Conservation (phyloP, 1,140 invertebrate species). For the Acromyrmex heyeri region DNA sequence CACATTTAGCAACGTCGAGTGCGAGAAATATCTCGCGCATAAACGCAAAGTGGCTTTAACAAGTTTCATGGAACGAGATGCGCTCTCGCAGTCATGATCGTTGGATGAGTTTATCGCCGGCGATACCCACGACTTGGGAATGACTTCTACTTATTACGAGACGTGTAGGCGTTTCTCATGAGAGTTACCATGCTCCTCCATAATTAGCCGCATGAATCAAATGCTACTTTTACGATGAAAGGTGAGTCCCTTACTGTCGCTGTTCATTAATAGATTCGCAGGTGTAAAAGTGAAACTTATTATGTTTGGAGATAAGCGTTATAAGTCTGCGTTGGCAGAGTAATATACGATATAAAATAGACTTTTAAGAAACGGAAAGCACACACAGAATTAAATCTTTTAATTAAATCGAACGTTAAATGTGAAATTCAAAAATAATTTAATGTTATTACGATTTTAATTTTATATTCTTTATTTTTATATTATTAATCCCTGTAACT, state of each 20-base stretch:
- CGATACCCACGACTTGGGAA: constrained; percentile 8
- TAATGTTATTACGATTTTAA: not conserved
- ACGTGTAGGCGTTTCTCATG: constrained; percentile 35
- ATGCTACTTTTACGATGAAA: constrained; percentile 13
- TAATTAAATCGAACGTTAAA: not conserved
- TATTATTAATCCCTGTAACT: too few species aligned
- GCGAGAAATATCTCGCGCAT: constrained; percentile 19
- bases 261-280: constrained; percentile 34
- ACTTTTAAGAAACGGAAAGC: not conserved
- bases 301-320: too few species aligned
- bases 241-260: not conserved
- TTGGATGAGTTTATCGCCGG: constrained; percentile 19
- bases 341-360: not conserved
- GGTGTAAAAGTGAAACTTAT: constrained; percentile 32
- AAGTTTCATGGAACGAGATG: constrained; percentile 30
- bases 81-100: not conserved
- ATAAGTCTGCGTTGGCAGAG: not conserved
- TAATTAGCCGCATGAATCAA: constrained; percentile 47
- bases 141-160: constrained; percentile 35
- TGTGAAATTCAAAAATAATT: not conserved
- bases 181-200: constrained; percentile 25
- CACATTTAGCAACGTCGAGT: constrained; percentile 20
- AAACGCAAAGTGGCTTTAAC: constrained; percentile 28
- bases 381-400: not conserved
- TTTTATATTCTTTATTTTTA: not conserved